A percentile compares a stretch with the other conserved stretches of the same genome.
Evolutionary conservation across 2,797 vertebrate species (phyloP).

Genomic region (Enteromius thamalakanensis): DNA sequence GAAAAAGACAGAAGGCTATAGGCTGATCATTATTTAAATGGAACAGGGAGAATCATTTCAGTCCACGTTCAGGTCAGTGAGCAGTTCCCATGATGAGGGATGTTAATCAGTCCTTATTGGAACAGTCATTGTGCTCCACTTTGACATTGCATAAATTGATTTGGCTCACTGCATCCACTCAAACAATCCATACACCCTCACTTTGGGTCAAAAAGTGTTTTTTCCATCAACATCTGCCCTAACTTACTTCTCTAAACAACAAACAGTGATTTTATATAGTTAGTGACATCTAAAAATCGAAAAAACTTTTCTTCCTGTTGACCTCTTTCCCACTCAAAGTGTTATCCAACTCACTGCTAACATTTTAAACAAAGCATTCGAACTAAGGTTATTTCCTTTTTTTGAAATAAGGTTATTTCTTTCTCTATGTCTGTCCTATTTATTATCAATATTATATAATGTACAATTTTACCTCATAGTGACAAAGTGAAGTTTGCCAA

Average conservation of each 20-base stretch:
- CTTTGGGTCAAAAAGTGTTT: slow-evolving; percentile 42
- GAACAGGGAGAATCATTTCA: slow-evolving; percentile 12
- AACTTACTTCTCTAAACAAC: slow-evolving; percentile 1
- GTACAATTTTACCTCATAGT: neutral
- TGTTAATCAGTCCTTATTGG: slow-evolving; percentile 41
- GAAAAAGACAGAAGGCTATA: slow-evolving; percentile 23
- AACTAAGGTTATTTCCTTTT: neutral
- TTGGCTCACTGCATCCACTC: slow-evolving; percentile 35
- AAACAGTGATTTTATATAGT: slow-evolving; percentile 36
- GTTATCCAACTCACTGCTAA: slow-evolving; percentile 16
- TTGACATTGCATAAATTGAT: slow-evolving; percentile 49
- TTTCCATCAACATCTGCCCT: slow-evolving; percentile 32
- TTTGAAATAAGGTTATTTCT: slow-evolving; percentile 9
- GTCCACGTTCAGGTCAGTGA: slow-evolving; percentile 48
- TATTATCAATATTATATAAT: neutral
- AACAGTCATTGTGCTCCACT: slow-evolving; percentile 47
- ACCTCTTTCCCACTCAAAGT: slow-evolving; percentile 16
- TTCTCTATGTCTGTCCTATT: neutral
- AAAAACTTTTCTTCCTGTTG: slow-evolving; percentile 35
- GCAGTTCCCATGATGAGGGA: slow-evolving; percentile 35
- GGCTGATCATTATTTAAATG: slow-evolving; percentile 36
- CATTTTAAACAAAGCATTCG: slow-evolving; percentile 15
- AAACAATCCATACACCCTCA: slow-evolving; percentile 45
- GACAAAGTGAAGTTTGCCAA: neutral
- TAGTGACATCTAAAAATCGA: slow-evolving; percentile 51